Percentiles rank a stretch among this genome's conserved stretches.
Evolutionary conservation across 2,888 invertebrate genomes (phyloP).

Genomic region (Drosophila buzzatii): DNA sequence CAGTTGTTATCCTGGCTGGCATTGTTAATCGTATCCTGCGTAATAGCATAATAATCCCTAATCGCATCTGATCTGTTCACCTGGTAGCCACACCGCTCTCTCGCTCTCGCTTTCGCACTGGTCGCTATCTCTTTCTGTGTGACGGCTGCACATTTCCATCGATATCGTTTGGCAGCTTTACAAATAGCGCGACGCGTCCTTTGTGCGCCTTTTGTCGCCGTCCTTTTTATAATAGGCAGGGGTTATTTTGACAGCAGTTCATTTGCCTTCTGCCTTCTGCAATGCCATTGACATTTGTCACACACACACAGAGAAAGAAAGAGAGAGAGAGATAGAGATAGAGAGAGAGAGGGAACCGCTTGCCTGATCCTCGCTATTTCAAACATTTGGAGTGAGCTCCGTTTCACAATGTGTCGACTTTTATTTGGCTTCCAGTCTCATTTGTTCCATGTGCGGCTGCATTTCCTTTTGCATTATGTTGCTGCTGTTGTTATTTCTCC

Average conservation of each 20-base stretch:
- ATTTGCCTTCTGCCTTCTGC: slow-evolving; percentile 73
- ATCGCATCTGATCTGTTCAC: slow-evolving; percentile 82
- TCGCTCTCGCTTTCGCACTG: neutral
- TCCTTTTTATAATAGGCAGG: slow-evolving; percentile 64
- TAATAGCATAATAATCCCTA: slow-evolving; percentile 83
- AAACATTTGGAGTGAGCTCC: slow-evolving; percentile 30
- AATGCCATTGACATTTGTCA: slow-evolving; percentile 62
- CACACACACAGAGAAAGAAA: slow-evolving; percentile 7
- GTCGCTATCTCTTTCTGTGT: neutral
- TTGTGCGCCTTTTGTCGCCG: slow-evolving; percentile 67
- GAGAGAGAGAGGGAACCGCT: neutral
- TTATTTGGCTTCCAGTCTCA: slow-evolving; percentile 57
- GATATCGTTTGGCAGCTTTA: slow-evolving; percentile 68
- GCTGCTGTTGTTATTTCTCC: neutral
- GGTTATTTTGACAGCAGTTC: slow-evolving; percentile 82
- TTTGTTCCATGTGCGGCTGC: slow-evolving; percentile 51
- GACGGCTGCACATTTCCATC: slow-evolving; percentile 76
- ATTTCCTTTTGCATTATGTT: slow-evolving; percentile 47
- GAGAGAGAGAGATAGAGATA: neutral
- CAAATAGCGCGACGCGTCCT: slow-evolving; percentile 67
- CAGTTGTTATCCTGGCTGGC: slow-evolving; percentile 67
- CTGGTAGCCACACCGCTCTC: slow-evolving; percentile 57
- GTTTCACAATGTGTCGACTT: slow-evolving; percentile 61
- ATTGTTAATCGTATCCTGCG: slow-evolving; percentile 82
- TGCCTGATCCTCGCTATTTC: slow-evolving; percentile 9